Evolutionary conservation across 1,140 invertebrate genomes (phyloP).

Genomic region (Drosophila repletoides): DNA sequence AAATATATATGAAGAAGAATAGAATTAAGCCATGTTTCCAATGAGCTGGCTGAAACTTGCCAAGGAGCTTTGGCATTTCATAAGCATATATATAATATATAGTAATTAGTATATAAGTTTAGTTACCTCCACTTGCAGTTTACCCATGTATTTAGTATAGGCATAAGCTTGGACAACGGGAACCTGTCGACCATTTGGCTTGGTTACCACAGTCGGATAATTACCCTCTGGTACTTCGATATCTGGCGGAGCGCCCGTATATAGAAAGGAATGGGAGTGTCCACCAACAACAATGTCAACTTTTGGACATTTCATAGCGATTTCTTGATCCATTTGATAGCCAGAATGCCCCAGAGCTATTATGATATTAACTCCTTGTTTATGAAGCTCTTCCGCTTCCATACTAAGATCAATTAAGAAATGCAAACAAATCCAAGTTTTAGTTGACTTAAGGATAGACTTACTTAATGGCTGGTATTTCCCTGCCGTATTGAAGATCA

Average conservation of each 20-base stretch:
- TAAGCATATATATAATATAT: too few relatives aligned
- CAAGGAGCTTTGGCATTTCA: too few relatives aligned
- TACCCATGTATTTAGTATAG: slow-evolving; percentile 95
- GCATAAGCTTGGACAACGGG: slow-evolving; percentile 95
- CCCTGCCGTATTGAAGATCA: slow-evolving; percentile 87
- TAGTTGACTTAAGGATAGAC: not conserved
- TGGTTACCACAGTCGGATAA: slow-evolving; percentile 90
- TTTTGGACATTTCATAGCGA: slow-evolving; percentile 89
- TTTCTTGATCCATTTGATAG: slow-evolving; percentile 88
- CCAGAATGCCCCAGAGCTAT: slow-evolving; percentile 96
- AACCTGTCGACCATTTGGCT: slow-evolving; percentile 87
- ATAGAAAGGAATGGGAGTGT: slow-evolving; percentile 90
- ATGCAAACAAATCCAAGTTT: not conserved
- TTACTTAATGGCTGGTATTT: slow-evolving; percentile 86
- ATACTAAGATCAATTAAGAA: slow-evolving; percentile 30
- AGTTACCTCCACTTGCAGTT: slow-evolving; percentile 83
- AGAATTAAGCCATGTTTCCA: too few relatives aligned
- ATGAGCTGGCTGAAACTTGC: too few relatives aligned
- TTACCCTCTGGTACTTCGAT: slow-evolving; percentile 84
- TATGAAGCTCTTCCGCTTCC: slow-evolving; percentile 86
- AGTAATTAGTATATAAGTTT: too few relatives aligned
- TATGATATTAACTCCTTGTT: slow-evolving; percentile 89
- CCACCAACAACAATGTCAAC: slow-evolving; percentile 95
- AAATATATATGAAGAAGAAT: too few relatives aligned
- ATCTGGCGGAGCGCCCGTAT: slow-evolving; percentile 81